Evolutionary conservation across 30 jellyfish, hydroid and myxozoan genomes (phyloP), one percentile per base, ranked within the genome.

Genomic region (Turritopsis dohrnii): DNA sequence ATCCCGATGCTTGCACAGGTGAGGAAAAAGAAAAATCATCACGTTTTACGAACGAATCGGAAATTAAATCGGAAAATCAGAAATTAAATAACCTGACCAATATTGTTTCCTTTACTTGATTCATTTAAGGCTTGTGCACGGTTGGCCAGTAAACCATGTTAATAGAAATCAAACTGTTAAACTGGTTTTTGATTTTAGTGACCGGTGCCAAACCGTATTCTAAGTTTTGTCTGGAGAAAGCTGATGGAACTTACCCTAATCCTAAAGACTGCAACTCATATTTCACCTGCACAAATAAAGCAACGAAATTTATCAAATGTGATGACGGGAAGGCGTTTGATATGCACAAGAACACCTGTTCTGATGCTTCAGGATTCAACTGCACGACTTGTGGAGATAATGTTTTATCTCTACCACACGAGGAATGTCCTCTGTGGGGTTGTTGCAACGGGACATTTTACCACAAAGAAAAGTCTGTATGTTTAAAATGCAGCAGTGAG

Each of bases 381-480:
- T 69, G 77, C 19, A 69, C 77, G 16, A 69, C 16, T 7, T 69
- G 77, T 69, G 77, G 77, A 7, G 77, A 69, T 69, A 27, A 69
- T n/a, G 77, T 69, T 23, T 27, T 23, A 0, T 69, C 77, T 23
- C 30, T 69, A 27, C 28, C 28, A 69, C 77, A 69, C 19, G 28
- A 23, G 31, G 77, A 69, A 69, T 69, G 77, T 69, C 77, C 77
- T 16, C 30, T n/a, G 16, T 69, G 77, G 77, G 77, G 77, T 19
- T 69, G 77, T 1, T 69, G 77, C 77, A 69, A 69, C 19, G 77
- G 77, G 19, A 21, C 9, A n/a, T 69, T 69, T 69, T 69, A n/a
- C 22, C 28, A 69, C 77, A 23, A 27, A 23, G 28, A 23, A n/a
- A 1, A n/a, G 22, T 69, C 77, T 7, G 19, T 21, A 1, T 69